phyloP scores from a whole-genome alignment of 2,113 vertebrate species.

The Thunnus thynnus region DNA sequence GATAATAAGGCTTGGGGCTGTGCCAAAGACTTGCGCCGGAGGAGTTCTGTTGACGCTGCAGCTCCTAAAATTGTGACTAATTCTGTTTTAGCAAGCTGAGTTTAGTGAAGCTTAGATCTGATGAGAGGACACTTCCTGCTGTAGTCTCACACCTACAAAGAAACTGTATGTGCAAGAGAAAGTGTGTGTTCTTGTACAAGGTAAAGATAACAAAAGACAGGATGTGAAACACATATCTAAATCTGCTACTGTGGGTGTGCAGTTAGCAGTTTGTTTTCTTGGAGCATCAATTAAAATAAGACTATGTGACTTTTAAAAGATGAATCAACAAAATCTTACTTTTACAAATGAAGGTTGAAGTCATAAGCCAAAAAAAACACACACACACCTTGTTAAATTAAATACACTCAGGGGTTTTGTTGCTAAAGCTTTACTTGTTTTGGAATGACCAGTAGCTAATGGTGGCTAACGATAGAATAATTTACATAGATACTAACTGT shows the following conservation, averaged over 20 bases:
- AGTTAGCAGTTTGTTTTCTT: neutral
- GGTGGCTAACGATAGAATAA: too few relatives aligned
- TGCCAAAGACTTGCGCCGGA: conserved; percentile 24
- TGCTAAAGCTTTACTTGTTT: too few relatives aligned
- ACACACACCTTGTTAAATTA: too few relatives aligned
- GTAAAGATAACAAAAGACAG: neutral
- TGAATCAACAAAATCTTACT: neutral
- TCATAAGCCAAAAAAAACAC: neutral
- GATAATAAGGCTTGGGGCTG: conserved; percentile 47
- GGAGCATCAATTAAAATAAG: neutral
- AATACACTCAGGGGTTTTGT: too few relatives aligned
- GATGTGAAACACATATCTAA: neutral
- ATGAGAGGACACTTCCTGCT: neutral
- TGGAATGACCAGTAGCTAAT: too few relatives aligned
- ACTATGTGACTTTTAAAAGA: neutral
- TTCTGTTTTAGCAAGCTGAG: conserved; percentile 28
- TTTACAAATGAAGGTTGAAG: neutral
- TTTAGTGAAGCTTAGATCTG: neutral
- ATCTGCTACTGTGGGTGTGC: neutral
- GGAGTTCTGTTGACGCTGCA: conserved; percentile 46
- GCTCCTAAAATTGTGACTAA: conserved; percentile 24
- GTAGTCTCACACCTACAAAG: neutral
- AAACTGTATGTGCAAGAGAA: neutral
- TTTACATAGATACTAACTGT: too few relatives aligned
- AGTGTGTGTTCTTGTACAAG: neutral